Evolutionary conservation across 2,113 vertebrate species (phyloP).

Genomic region (Mohoua ochrocephala): DNA sequence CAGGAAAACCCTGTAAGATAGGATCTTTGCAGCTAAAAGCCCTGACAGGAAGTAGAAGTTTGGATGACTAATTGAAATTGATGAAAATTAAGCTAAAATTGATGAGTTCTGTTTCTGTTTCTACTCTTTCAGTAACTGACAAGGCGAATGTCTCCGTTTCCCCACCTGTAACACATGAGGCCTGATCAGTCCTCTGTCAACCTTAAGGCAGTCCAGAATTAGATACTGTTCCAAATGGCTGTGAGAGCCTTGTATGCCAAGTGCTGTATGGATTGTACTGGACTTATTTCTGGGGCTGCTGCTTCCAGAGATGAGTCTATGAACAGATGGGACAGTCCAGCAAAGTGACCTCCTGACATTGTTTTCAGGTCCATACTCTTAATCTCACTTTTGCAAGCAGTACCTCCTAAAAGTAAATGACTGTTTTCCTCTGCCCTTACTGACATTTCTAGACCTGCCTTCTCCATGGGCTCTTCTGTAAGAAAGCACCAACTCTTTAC

Average conservation of each 20-base stretch:
- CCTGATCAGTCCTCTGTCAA: not conserved
- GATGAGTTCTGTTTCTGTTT: not conserved
- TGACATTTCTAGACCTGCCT: not conserved
- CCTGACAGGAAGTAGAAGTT: conserved; percentile 1
- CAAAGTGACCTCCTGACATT: not conserved
- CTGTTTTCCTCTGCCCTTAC: not conserved
- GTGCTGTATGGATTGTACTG: not conserved
- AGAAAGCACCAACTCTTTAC: not conserved
- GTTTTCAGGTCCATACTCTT: not conserved
- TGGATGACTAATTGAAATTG: not conserved
- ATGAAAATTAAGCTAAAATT: not conserved
- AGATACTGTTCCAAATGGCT: not conserved
- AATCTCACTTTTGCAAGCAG: not conserved
- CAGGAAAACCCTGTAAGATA: not conserved
- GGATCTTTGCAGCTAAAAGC: not conserved
- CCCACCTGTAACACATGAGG: not conserved
- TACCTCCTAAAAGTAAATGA: not conserved
- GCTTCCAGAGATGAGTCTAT: not conserved
- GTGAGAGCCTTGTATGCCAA: not conserved
- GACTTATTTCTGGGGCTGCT: not conserved
- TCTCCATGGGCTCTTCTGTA: not conserved
- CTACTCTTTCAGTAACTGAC: not conserved
- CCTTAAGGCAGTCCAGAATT: not conserved
- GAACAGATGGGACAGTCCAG: not conserved
- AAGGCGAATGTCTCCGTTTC: not conserved